Base-by-base conservation (phyloP, 1,140 invertebrate genomes). In the Pseudomyrmex pallidus region DNA sequence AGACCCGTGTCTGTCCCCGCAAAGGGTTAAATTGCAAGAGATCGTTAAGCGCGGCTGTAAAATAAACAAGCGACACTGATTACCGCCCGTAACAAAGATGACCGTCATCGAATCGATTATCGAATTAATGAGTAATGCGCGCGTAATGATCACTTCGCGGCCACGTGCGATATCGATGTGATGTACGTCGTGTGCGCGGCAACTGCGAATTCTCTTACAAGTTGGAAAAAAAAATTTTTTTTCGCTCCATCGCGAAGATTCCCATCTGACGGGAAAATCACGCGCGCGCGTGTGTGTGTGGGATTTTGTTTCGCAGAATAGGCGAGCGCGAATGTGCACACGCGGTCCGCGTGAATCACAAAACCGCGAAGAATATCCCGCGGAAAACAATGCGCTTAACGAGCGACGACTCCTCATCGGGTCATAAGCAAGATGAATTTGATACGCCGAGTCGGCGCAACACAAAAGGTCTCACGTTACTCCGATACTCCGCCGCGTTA, bases 401-500 rank as follows among this genome's bases (percentile, higher is more conserved):
- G 73, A 85, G 61, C 82, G 52, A 56, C 66, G 72, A 78, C 73
- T 88, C 73, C 46, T 80, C 66, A 12, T 80, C 48, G 46, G 67
- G 84, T 87, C 56, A 20, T 63, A 59, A 62, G 52, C 70, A 57
- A 77, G 83, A 15, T 20, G 66, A 80, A 68, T 87, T 84, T 87
- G 46, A 77, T 59, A 72, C 13, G 74, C 17, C 9, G n/a, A 35
- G 35, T 73, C 25, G 56, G 22, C 25, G 56, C 13, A 20, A 85
- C 66, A 87, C 46, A 59, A 78, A 85, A 88, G 59, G 46, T 50
- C 57, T 87, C 87, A 20, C 17, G 35, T 88, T 88, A 88, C 86
- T 35, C 35, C 82, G 74, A 85, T 87, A 63, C 59, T 12, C 48
- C 35, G n/a, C n/a, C n/a, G n/a, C n/a, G 17, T 17, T 20, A 35